Conservation (phyloP, 2,113 vertebrate species). For the Mormoops blainvillei region DNA sequence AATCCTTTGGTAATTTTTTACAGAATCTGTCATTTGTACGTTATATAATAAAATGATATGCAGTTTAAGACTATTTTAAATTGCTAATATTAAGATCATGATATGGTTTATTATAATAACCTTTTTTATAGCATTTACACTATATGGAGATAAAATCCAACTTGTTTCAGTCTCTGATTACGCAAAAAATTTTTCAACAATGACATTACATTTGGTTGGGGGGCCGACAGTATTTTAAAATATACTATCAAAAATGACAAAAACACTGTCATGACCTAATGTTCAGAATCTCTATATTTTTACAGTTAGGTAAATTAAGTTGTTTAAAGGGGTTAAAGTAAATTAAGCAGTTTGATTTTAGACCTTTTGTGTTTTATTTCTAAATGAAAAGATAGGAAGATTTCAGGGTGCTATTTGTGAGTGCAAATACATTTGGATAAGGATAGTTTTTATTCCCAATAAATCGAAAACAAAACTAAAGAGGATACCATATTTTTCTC, state of each 20-base stretch:
- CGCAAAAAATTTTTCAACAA: neutral
- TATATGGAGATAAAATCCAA: neutral
- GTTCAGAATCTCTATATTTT: slow-evolving; percentile 20
- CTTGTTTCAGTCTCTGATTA: neutral
- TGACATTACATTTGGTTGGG: neutral
- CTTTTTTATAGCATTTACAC: neutral
- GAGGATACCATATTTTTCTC: neutral
- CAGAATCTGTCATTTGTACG: neutral
- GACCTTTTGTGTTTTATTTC: slow-evolving; percentile 17
- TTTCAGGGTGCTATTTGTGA: neutral
- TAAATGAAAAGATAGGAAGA: neutral
- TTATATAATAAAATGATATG: neutral
- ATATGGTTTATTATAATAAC: neutral
- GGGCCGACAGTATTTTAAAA: neutral
- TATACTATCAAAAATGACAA: neutral
- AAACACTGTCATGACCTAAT: neutral
- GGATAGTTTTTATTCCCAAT: neutral
- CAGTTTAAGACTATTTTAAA: slow-evolving; percentile 2
- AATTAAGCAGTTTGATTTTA: slow-evolving; percentile 25
- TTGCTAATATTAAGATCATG: neutral
- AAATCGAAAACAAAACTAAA: slow-evolving; percentile 23
- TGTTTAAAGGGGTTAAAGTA: neutral
- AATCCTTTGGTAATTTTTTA: neutral
- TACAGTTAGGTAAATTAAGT: slow-evolving; percentile 6
- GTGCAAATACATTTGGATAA: neutral